phyloP scores from a whole-genome alignment of 1,140 invertebrate species.

The Lasaia peninsularis region DNA sequence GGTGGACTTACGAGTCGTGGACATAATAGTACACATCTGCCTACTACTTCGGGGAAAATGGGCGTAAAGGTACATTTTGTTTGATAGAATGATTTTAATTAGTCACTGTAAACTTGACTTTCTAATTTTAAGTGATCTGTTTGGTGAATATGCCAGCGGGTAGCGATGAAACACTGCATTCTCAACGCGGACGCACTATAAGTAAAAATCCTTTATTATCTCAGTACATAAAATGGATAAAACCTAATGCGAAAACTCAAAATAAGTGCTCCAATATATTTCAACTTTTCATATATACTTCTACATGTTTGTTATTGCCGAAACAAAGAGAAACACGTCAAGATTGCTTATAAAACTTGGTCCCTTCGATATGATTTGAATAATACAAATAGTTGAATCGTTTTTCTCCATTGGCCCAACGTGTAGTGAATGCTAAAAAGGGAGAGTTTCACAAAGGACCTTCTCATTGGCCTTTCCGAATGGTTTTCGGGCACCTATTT shows the following conservation, averaged over 20 bases:
- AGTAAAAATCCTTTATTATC: background rate
- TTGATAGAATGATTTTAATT: too few species aligned
- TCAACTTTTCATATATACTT: constrained; percentile 1
- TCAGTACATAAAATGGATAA: background rate
- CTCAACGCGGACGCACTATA: too few species aligned
- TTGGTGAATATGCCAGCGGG: too few species aligned
- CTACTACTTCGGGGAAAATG: too few species aligned
- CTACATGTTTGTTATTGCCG: constrained; percentile 1
- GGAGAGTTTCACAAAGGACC: background rate
- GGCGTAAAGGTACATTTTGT: too few species aligned
- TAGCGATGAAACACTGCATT: too few species aligned
- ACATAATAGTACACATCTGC: too few species aligned
- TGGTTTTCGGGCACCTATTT: constrained; percentile 12
- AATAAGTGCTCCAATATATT: constrained; percentile 1
- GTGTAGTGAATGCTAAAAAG: constrained; percentile 27
- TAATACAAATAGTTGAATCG: constrained; percentile 51
- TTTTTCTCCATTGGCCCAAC: constrained; percentile 12
- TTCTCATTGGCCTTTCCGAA: constrained; percentile 2
- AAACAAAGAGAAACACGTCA: constrained; percentile 14
- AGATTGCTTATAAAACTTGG: constrained; percentile 33
- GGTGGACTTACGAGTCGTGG: too few species aligned
- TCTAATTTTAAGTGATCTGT: too few species aligned
- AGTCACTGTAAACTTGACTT: too few species aligned
- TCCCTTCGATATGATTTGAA: constrained; percentile 52
- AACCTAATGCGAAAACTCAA: too few species aligned